Evolutionary conservation across 2,888 invertebrate species (phyloP).

Genomic region (Drosophila mayaguana): DNA sequence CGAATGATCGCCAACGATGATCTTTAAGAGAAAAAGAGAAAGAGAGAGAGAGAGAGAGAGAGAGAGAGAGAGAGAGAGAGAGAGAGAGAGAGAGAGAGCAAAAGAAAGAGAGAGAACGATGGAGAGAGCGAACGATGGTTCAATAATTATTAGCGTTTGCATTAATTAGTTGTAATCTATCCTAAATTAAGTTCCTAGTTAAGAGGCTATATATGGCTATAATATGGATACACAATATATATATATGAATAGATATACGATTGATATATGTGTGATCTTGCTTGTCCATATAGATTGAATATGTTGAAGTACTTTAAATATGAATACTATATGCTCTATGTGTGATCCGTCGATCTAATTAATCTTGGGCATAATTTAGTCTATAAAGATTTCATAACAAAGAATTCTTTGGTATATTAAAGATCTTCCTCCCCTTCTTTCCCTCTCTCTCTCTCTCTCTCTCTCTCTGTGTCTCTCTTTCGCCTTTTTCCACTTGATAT

Average conservation of each 20-base stretch:
- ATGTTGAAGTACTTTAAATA: too few relatives aligned
- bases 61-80: too few relatives aligned
- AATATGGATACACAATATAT: neutral
- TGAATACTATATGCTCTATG: neutral
- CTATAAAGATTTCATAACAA: neutral
- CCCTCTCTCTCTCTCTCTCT: neutral
- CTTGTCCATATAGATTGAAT: too few relatives aligned
- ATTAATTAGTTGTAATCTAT: constrained; percentile 14
- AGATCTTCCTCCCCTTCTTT: too few relatives aligned
- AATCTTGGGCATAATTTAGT: neutral
- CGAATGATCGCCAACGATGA: neutral
- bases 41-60: neutral
- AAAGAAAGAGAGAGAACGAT: too few relatives aligned
- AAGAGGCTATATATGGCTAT: neutral
- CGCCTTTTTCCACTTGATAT: too few relatives aligned
- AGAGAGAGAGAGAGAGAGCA: neutral
- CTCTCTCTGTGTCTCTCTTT: neutral
- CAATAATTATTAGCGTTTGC: constrained; percentile 31
- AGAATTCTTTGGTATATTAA: neutral
- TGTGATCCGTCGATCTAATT: neutral
- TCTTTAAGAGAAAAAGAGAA: neutral
- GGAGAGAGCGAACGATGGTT: neutral
- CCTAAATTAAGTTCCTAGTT: constrained; percentile 13
- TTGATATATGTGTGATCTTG: too few relatives aligned
- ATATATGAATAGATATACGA: neutral